Percentiles rank a stretch among this genome's conserved stretches.
phyloP scores from a whole-genome alignment of 2,797 vertebrate genomes.

The Agapornis canus region DNA sequence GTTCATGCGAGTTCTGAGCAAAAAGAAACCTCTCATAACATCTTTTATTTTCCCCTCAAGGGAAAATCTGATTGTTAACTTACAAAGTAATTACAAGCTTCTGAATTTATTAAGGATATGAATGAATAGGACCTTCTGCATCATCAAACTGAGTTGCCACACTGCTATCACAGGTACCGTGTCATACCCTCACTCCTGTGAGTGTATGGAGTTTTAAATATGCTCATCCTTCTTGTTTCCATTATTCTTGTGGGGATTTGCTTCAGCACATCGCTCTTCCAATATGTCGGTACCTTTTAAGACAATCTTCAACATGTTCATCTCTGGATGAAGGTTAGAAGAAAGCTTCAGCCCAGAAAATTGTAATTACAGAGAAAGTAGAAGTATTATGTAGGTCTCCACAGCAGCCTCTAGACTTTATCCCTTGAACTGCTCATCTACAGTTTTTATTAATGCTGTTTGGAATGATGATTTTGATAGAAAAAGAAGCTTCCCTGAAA shows the following conservation, averaged over 20 bases:
- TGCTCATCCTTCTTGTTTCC: not conserved
- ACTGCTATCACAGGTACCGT: not conserved
- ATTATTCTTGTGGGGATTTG: not conserved
- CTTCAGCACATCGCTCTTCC: not conserved
- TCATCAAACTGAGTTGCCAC: not conserved
- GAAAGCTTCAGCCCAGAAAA: not conserved
- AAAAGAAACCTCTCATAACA: not conserved
- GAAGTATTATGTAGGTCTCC: not conserved
- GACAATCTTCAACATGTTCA: not conserved
- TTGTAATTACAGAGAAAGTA: not conserved
- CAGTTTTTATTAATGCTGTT: not conserved
- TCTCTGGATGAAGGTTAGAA: not conserved
- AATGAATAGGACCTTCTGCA: not conserved
- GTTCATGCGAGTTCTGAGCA: fast-evolving
- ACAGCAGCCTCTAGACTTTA: not conserved
- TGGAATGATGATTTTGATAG: not conserved
- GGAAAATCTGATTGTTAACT: not conserved
- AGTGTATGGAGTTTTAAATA: not conserved
- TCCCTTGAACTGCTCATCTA: not conserved
- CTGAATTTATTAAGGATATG: not conserved
- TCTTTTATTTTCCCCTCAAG: not conserved
- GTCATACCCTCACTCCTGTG: not conserved
- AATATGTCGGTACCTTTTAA: not conserved
- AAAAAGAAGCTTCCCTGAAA: not conserved
- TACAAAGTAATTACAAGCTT: not conserved